Evolutionary conservation across 2,888 invertebrate genomes (phyloP).

Genomic region (Philereme vetulata): DNA sequence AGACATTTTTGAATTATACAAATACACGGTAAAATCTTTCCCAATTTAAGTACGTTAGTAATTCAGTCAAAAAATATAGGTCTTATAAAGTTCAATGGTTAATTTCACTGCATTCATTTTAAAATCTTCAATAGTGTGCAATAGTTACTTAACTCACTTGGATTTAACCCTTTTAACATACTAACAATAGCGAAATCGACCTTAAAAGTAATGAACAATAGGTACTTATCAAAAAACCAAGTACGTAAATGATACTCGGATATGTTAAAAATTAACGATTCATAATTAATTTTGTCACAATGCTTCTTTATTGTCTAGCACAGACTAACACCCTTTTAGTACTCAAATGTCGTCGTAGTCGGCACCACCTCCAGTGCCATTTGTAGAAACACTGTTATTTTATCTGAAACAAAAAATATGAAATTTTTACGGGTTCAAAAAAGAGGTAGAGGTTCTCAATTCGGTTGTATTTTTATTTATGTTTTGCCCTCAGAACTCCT

Average conservation of each 20-base stretch:
- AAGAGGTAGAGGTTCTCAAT: too few species aligned
- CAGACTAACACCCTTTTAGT: slow-evolving; percentile 65
- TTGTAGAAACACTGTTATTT: slow-evolving; percentile 94
- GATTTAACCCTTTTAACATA: slow-evolving; percentile 33
- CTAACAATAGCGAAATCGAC: slow-evolving; percentile 41
- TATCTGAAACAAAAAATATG: slow-evolving; percentile 84
- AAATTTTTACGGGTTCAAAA: too few species aligned
- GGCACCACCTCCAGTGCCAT: slow-evolving; percentile 95
- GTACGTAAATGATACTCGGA: slow-evolving; percentile 44
- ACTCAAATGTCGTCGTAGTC: slow-evolving; percentile 89
- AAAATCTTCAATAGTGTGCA: slow-evolving; percentile 21
- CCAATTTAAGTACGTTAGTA: slow-evolving; percentile 44
- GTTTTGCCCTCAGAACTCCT: too few species aligned
- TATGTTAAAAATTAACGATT: slow-evolving; percentile 48
- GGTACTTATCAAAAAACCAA: slow-evolving; percentile 46
- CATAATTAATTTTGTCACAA: slow-evolving; percentile 48
- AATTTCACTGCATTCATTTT: slow-evolving; percentile 28
- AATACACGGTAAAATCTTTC: slow-evolving; percentile 47
- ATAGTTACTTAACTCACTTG: slow-evolving; percentile 25
- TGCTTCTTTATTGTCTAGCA: slow-evolving; percentile 76
- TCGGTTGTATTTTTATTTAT: too few species aligned
- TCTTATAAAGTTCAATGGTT: slow-evolving; percentile 31
- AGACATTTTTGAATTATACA: slow-evolving; percentile 45
- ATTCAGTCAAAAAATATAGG: slow-evolving; percentile 41
- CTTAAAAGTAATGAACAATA: slow-evolving; percentile 45